Evolutionary conservation across 1,140 invertebrate species (phyloP), one percentile per base, ranked within the genome.

Genomic region (Lutraria rhynchaena): DNA sequence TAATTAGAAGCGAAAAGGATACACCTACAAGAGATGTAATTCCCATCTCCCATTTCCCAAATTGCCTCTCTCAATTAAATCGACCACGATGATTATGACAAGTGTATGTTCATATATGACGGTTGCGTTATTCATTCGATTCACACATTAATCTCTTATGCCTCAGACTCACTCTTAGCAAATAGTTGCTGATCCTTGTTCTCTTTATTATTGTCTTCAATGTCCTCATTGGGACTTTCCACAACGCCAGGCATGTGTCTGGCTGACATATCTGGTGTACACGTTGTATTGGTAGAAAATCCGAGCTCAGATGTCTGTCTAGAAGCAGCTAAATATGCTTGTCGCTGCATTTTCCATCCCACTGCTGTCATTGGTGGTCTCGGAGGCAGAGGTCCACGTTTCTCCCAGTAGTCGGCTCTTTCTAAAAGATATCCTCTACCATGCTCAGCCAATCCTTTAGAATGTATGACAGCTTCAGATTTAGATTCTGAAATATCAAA

Each of bases 391-490:
- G 82, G 76, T 5, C 82, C 82, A 51, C 74, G 75, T n/a, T 74
- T 31, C 49, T 81, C 61, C 84, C 84, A 86, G 60, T 24, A 86
- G 11, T 77, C 58, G 3, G 84, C 84, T 19, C 81, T 31, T 29
- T 83, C 41, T 33, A 86, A 24, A 0, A 86, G 49, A 44, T 81
- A 86, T 1, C 77, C 84, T 13, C 84, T 22, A 2, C 84, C 84
- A 37, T 83, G 74, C 22, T 70, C 51, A 9, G 82, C 82, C 24
- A 83, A 35, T 29, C 73, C 73, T 44, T 77, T 53, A 1, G 67
- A 73, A 27, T 53, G 41, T n/a, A 60, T 46, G 17, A 81, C 33
- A 29, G 55, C 69, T 33, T 81, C 53, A 17, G 67, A 61, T 33
- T 81, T 31, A 22, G 78, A 41, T 31, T 81, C 78, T 80, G 49